Evolutionary conservation across 2,888 invertebrate species (phyloP).

Genomic region (Agrilus cyanescens): DNA sequence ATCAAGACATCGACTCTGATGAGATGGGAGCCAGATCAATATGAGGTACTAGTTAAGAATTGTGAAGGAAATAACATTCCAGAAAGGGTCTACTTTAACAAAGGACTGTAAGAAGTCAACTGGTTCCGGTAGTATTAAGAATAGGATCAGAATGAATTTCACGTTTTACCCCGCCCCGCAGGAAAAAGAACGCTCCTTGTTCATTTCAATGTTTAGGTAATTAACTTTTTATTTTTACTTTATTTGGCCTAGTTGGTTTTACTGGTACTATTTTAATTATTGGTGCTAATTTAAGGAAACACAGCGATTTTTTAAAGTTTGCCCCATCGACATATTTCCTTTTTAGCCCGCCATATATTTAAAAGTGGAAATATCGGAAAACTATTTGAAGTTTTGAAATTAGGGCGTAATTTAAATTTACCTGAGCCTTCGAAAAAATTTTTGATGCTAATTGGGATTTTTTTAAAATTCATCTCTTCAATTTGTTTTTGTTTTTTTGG

Average conservation of each 20-base stretch:
- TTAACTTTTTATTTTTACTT: background rate
- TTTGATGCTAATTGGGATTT: too few relatives aligned
- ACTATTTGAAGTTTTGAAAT: too few relatives aligned
- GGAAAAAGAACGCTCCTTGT: background rate
- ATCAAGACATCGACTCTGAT: slow-evolving; percentile 59
- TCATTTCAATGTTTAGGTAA: background rate
- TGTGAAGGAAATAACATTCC: slow-evolving; percentile 53
- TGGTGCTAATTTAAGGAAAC: too few relatives aligned
- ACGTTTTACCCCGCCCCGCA: too few relatives aligned
- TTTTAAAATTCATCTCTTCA: too few relatives aligned
- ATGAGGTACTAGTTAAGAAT: slow-evolving; percentile 54
- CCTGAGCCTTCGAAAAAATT: too few relatives aligned
- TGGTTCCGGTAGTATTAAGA: background rate
- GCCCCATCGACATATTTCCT: too few relatives aligned
- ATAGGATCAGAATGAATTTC: background rate
- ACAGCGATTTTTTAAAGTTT: too few relatives aligned
- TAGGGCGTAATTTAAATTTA: too few relatives aligned
- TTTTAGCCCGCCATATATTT: too few relatives aligned
- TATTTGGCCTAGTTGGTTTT: background rate
- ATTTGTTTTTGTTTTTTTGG: too few relatives aligned
- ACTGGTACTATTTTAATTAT: background rate
- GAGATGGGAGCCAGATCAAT: slow-evolving; percentile 61
- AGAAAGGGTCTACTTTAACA: slow-evolving; percentile 72
- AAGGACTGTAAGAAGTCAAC: slow-evolving; percentile 55
- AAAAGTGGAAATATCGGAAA: too few relatives aligned